Evolutionary conservation across 2,113 vertebrate species (phyloP).

Genomic region (Hippocampus zosterae): DNA sequence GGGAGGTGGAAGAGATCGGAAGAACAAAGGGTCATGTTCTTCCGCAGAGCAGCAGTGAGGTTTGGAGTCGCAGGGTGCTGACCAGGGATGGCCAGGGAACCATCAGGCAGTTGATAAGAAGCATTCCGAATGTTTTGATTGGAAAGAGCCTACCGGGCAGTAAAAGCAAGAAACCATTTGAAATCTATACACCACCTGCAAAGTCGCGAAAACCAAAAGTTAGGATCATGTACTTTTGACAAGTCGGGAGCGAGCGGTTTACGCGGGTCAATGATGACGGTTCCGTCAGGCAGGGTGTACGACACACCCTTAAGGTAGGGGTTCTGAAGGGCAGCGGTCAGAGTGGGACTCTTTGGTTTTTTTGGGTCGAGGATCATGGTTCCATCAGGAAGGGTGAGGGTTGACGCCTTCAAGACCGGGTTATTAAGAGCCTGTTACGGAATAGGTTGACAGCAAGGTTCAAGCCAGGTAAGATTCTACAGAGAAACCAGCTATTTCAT

Average conservation of each 20-base stretch:
- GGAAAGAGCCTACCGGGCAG: constrained; percentile 52
- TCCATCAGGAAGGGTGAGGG: constrained; percentile 64
- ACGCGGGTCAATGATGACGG: constrained; percentile 65
- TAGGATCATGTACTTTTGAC: constrained; percentile 38
- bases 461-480: neutral
- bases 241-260: constrained; percentile 59
- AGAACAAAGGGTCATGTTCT: constrained; percentile 50
- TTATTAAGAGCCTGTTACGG: constrained; percentile 58
- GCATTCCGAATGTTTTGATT: constrained; percentile 59
- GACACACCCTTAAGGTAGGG: constrained; percentile 62
- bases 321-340: constrained; percentile 67
- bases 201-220: neutral
- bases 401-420: constrained; percentile 54
- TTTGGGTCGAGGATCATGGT: constrained; percentile 64
- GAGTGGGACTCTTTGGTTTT: constrained; percentile 61
- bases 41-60: constrained; percentile 51
- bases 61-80: constrained; percentile 50
- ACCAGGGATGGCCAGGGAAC: constrained; percentile 56
- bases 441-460: constrained; percentile 10
- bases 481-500: constrained; percentile 7
- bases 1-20: constrained; percentile 44
- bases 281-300: constrained; percentile 71
- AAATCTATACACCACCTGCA: neutral
- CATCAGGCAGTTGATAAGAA: constrained; percentile 58
- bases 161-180: neutral